Evolutionary conservation across 2,113 vertebrate species (phyloP).

Genomic region (Aplodontia rufa): DNA sequence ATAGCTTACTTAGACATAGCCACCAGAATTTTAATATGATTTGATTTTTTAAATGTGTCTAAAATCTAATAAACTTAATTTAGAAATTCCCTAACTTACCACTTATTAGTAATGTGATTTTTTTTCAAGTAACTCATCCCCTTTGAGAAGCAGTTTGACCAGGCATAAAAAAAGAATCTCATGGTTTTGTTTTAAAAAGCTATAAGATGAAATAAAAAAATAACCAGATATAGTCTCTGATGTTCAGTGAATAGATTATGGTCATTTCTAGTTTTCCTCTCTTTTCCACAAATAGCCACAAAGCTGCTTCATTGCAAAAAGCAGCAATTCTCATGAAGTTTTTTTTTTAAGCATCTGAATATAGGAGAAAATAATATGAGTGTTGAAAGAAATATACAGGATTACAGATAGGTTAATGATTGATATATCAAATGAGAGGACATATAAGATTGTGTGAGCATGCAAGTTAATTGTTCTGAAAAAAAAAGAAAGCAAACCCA

Average conservation of each 20-base stretch:
- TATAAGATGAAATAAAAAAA: background rate
- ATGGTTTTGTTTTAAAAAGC: background rate
- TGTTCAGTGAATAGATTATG: background rate
- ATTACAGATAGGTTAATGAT: background rate
- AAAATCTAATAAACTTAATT: background rate
- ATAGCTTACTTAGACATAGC: background rate
- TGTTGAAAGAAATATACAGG: background rate
- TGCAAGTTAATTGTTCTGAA: background rate
- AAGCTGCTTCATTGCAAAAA: background rate
- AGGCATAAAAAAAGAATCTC: background rate
- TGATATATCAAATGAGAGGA: background rate
- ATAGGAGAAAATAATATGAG: background rate
- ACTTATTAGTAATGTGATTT: background rate
- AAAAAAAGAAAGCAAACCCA: background rate
- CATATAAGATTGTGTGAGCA: background rate
- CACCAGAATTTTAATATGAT: background rate
- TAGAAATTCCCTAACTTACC: background rate
- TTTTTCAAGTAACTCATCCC: background rate
- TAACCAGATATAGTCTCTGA: background rate
- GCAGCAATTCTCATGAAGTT: background rate
- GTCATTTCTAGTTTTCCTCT: background rate
- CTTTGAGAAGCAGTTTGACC: background rate
- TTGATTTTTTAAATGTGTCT: background rate
- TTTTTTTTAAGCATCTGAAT: background rate
- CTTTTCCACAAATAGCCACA: background rate